Conservation (phyloP, 2,113 vertebrate species). For the Synodontis membranacea region DNA sequence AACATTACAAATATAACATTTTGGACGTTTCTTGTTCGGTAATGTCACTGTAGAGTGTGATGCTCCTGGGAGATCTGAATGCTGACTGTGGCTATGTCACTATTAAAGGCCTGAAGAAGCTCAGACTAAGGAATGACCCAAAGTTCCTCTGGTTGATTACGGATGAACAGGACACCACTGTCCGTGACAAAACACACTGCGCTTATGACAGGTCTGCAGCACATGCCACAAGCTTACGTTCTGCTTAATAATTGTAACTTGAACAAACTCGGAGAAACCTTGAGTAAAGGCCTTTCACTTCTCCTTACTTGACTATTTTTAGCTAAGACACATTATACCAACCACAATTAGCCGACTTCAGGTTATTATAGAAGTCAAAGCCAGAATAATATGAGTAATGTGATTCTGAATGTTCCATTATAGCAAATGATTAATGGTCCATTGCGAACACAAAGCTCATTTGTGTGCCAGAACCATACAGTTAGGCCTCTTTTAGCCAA, state of each 20-base stretch:
- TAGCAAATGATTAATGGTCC: neutral
- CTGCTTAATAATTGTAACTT: neutral
- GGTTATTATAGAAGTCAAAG: neutral
- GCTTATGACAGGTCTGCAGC: conserved; percentile 78
- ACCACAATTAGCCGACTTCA: neutral
- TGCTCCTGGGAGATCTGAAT: conserved; percentile 85
- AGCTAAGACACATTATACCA: neutral
- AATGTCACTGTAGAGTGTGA: conserved; percentile 69
- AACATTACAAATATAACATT: neutral
- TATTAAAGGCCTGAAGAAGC: conserved; percentile 69
- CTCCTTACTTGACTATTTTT: neutral
- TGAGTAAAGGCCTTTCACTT: neutral
- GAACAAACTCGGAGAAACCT: neutral
- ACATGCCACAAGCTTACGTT: conserved; percentile 5
- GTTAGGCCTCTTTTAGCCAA: neutral
- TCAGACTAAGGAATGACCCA: conserved; percentile 72
- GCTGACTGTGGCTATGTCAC: conserved; percentile 82
- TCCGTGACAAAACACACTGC: conserved; percentile 75
- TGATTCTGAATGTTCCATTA: neutral
- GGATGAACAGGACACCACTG: conserved; percentile 81
- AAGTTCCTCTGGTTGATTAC: conserved; percentile 82
- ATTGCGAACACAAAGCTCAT: neutral
- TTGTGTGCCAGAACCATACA: neutral
- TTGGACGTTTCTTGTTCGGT: conserved; percentile 29
- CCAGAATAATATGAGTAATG: neutral